phyloP scores from a whole-genome alignment of 1,140 invertebrate species.

The roundworm (Caenorhabditis elegans) region WBcel235 BX284605.5:2796001-2796500 shows the following conservation, averaged over 20 bases:
- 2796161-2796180: too few relatives aligned
- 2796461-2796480: constrained; percentile 1
- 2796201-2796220: constrained; percentile 16
- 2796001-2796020: constrained; percentile 56
- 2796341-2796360: neutral
- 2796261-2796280: neutral
- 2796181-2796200: neutral
- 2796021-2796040: constrained; percentile 60
- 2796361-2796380: neutral
- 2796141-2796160: neutral
- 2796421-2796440: neutral
- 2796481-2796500: neutral
- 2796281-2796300: neutral
- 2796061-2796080: constrained; percentile 72
- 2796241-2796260: neutral
- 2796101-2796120: neutral
- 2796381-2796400: neutral
- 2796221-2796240: neutral
- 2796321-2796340: neutral
- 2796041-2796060: constrained; percentile 67
- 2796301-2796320: neutral
- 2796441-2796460: neutral
- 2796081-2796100: constrained; percentile 84
- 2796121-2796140: neutral
- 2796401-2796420: constrained; percentile 8